Conservation (phyloP, 2,113 vertebrate genomes). For the Ciconia maguari region DNA sequence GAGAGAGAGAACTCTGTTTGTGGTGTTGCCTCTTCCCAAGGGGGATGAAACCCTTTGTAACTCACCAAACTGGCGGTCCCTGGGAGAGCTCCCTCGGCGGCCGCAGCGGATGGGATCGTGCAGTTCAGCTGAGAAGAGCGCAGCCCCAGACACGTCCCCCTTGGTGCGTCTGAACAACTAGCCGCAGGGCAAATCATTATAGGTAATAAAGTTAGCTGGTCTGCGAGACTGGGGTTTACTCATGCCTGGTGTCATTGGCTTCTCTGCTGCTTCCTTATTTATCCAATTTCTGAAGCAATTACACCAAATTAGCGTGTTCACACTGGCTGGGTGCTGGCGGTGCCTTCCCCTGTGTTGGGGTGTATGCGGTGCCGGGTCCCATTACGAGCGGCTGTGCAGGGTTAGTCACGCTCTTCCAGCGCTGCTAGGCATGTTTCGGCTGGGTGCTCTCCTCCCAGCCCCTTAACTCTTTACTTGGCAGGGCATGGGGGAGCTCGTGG, state of each 20-base stretch:
- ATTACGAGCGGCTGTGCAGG: background rate
- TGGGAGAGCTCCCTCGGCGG: accelerated
- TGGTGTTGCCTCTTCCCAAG: background rate
- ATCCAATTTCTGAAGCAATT: background rate
- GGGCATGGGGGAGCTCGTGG: background rate
- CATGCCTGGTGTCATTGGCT: background rate
- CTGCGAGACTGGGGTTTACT: background rate
- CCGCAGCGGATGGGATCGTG: accelerated
- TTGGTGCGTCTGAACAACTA: background rate
- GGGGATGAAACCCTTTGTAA: background rate
- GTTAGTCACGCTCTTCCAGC: background rate
- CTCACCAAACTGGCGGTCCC: background rate
- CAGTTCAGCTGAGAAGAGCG: accelerated
- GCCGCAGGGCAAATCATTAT: background rate
- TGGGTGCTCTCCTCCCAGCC: background rate
- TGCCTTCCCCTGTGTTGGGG: background rate
- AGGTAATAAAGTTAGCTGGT: background rate
- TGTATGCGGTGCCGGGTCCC: accelerated
- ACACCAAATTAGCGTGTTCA: background rate
- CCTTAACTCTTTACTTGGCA: background rate
- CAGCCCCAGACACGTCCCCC: background rate
- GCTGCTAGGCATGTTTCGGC: background rate
- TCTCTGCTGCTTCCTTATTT: background rate
- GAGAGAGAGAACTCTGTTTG: background rate
- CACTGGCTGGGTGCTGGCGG: background rate